A percentile compares a stretch with the other conserved stretches of the same genome.
Conservation (phyloP, 2,113 vertebrate genomes). For the Thryonomys swinderianus region DNA sequence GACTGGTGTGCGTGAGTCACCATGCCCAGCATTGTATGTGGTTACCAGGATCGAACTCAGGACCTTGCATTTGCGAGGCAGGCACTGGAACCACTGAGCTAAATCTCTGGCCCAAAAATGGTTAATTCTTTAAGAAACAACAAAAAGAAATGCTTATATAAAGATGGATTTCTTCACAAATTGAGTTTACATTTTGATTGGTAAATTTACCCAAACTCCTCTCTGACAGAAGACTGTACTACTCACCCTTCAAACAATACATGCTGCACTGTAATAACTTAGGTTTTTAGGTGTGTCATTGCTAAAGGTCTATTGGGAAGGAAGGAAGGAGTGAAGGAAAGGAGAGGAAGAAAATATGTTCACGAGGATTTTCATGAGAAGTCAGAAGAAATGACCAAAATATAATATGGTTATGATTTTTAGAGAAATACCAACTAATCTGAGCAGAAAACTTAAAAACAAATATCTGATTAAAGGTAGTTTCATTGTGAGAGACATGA, state of each 20-base stretch:
- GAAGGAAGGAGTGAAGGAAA: background rate
- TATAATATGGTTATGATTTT: background rate
- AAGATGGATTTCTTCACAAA: slow-evolving; percentile 17
- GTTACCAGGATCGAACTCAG: too few species aligned
- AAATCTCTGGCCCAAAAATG: too few species aligned
- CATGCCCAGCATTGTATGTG: too few species aligned
- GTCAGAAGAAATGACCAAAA: background rate
- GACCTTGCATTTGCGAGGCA: too few species aligned
- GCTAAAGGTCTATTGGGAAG: background rate
- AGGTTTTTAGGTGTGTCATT: background rate
- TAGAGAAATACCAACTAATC: background rate
- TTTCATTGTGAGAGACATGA: background rate
- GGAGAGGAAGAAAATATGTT: background rate
- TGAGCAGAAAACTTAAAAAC: background rate
- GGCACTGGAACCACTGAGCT: too few species aligned
- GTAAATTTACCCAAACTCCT: background rate
- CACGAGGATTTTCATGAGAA: background rate
- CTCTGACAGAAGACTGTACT: background rate
- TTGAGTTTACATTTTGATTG: slow-evolving; percentile 32
- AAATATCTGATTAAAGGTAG: background rate
- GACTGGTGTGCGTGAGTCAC: too few species aligned
- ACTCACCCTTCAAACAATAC: background rate
- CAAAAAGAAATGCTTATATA: background rate
- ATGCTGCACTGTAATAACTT: background rate
- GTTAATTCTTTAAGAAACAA: too few species aligned